phyloP scores from a whole-genome alignment of 1,140 invertebrate species.

The Drosophila pruinosa region DNA sequence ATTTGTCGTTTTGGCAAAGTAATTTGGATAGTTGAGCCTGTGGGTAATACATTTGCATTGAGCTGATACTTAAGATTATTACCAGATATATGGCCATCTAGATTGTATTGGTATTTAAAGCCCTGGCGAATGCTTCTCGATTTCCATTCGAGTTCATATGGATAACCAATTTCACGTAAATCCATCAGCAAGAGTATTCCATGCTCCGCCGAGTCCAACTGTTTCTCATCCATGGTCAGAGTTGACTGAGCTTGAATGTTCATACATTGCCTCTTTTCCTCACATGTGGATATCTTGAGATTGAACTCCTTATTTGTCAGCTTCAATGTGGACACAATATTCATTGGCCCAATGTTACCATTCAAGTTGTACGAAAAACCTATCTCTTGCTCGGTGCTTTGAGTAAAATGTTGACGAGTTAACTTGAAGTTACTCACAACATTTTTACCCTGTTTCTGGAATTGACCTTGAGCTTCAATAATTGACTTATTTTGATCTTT shows the following conservation, averaged over 20 bases:
- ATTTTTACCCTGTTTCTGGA: constrained; percentile 86
- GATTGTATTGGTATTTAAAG: constrained; percentile 85
- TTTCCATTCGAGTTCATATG: constrained; percentile 88
- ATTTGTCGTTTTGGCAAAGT: constrained; percentile 87
- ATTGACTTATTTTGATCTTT: constrained; percentile 88
- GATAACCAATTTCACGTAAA: constrained; percentile 87
- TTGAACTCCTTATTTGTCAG: constrained; percentile 88
- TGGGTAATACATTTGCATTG: constrained; percentile 86
- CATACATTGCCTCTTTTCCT: constrained; percentile 90
- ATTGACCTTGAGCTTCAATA: constrained; percentile 86
- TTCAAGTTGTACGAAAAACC: constrained; percentile 86
- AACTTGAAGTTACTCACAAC: constrained; percentile 89
- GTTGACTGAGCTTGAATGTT: constrained; percentile 87
- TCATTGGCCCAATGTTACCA: constrained; percentile 84
- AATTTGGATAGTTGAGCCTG: constrained; percentile 84
- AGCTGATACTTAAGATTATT: constrained; percentile 88
- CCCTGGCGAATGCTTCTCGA: constrained; percentile 85
- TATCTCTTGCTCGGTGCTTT: constrained; percentile 85
- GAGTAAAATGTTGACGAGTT: constrained; percentile 85
- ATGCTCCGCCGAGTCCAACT: constrained; percentile 82
- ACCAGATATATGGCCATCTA: constrained; percentile 87
- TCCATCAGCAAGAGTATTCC: constrained; percentile 86
- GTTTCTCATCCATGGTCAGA: constrained; percentile 45
- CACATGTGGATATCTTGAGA: constrained; percentile 88
- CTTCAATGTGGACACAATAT: constrained; percentile 86